Percentiles rank a stretch among this genome's conserved stretches.
Conservation (phyloP, 1,140 invertebrate genomes). For the Harpegnathos saltator region DNA sequence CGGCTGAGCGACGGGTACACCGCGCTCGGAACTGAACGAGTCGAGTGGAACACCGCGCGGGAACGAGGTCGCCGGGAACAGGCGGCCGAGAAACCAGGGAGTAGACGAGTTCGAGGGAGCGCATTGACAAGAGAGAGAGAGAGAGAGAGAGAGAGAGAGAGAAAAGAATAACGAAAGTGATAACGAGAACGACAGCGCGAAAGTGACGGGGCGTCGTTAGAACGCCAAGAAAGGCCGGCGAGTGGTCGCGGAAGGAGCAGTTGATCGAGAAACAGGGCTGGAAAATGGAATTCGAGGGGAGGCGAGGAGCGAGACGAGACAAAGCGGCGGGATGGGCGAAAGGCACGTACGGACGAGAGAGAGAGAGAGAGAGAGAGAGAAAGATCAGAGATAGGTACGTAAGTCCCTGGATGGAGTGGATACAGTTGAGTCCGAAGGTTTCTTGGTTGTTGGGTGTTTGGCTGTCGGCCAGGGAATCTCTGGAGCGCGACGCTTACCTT, state of each 20-base stretch:
- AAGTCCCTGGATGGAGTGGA: conserved; percentile 70
- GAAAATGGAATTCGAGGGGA: conserved; percentile 72
- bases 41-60: not conserved
- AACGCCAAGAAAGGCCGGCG: conserved; percentile 61
- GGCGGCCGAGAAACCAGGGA: not conserved
- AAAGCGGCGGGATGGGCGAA: conserved; percentile 40
- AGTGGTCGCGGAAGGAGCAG: not conserved
- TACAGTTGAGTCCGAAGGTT: conserved; percentile 77
- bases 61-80: not conserved
- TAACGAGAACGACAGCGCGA: conserved; percentile 60
- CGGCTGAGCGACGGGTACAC: conserved; percentile 25
- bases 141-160: not conserved
- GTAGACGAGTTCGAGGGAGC: not conserved
- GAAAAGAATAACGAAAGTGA: conserved; percentile 54
- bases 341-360: conserved; percentile 45
- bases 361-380: conserved; percentile 67
- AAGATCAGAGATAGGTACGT: conserved; percentile 66
- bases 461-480: conserved; percentile 78
- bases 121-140: not conserved
- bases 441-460: conserved; percentile 80
- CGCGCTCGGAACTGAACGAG: not conserved
- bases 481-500: conserved; percentile 75
- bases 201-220: conserved; percentile 58
- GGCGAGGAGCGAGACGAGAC: conserved; percentile 22
- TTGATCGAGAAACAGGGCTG: not conserved